Conservation (phyloP, 2,113 vertebrate genomes). For the Prionailurus viverrinus region DNA sequence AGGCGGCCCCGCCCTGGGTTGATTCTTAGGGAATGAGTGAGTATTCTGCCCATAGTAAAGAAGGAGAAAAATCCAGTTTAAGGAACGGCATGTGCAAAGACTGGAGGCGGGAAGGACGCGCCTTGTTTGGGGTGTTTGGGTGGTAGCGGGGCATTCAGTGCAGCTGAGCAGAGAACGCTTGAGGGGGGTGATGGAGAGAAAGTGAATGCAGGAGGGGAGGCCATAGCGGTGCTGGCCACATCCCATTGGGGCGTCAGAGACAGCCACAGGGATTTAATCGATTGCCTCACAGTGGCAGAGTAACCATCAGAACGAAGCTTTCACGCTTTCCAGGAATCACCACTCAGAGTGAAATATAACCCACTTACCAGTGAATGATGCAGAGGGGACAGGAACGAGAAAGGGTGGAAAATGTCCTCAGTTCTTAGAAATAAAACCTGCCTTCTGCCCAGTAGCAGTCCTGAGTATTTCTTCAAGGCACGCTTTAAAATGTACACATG, state of each 20-base stretch:
- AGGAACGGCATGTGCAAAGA: background rate
- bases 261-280: background rate
- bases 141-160: too few relatives aligned
- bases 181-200: background rate
- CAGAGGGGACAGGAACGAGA: background rate
- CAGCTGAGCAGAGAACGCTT: background rate
- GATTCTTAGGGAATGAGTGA: background rate
- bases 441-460: background rate
- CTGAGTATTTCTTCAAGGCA: background rate
- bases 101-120: too few relatives aligned
- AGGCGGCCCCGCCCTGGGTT: too few relatives aligned
- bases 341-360: slow-evolving; percentile 4
- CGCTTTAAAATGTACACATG: background rate
- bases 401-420: background rate
- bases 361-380: background rate
- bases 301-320: background rate
- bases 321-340: background rate
- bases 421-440: background rate
- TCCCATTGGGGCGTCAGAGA: background rate
- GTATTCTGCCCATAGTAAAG: background rate
- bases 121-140: background rate
- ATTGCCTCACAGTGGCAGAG: background rate
- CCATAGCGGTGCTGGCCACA: background rate
- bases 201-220: background rate
- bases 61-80: background rate